Evolutionary conservation across 2,797 vertebrate species (phyloP).

Genomic region (Mico argentatus): DNA sequence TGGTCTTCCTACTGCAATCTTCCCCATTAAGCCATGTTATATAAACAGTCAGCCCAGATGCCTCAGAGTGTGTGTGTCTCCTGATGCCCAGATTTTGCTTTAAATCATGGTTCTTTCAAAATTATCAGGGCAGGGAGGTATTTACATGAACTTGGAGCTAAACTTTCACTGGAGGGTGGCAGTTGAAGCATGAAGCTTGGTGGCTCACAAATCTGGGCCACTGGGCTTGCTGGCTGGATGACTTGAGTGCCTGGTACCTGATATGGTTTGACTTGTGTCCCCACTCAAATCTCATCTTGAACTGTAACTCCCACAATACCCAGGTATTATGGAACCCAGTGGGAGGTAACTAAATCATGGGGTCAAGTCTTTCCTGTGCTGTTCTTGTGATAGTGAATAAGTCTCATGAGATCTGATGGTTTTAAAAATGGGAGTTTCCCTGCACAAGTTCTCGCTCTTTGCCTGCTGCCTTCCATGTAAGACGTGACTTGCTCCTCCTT

Average conservation of each 20-base stretch:
- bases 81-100: neutral
- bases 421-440: neutral
- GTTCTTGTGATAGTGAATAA: neutral
- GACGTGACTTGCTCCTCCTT: neutral
- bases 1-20: neutral
- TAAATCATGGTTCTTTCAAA: neutral
- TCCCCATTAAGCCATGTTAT: neutral
- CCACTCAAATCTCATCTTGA: neutral
- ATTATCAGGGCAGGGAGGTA: neutral
- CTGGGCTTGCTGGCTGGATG: neutral
- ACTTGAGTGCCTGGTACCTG: neutral
- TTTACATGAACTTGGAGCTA: neutral
- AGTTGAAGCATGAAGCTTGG: fast-evolving
- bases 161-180: neutral
- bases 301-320: neutral
- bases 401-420: neutral
- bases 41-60: neutral
- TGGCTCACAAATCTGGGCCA: neutral
- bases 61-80: neutral
- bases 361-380: neutral
- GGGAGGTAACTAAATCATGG: neutral
- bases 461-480: neutral
- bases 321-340: neutral
- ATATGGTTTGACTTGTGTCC: neutral
- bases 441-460: neutral